A percentile compares a stretch with the other conserved stretches of the same genome.
Conservation (phyloP, 1,140 invertebrate genomes). For the honey bee (Apis mellifera) region DNA sequence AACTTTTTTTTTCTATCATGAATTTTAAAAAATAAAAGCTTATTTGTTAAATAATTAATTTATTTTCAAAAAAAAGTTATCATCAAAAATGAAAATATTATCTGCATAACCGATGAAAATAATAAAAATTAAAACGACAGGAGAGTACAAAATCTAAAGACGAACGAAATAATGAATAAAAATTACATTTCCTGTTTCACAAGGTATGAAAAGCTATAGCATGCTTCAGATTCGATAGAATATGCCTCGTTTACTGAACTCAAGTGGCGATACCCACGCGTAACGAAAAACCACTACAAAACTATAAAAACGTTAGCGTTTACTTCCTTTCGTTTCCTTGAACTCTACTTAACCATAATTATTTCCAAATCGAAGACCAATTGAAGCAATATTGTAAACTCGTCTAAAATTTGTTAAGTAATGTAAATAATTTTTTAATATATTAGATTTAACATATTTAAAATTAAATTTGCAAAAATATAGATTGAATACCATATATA, state of each 20-base stretch:
- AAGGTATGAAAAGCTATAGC: not conserved
- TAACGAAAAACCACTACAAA: not conserved
- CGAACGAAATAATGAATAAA: not conserved
- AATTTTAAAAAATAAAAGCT: too few relatives aligned
- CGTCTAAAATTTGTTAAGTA: not conserved
- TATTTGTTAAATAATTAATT: too few relatives aligned
- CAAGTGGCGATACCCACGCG: slow-evolving; percentile 34
- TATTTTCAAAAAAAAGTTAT: too few relatives aligned
- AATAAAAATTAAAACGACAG: not conserved
- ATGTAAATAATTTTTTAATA: not conserved
- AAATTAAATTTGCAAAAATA: not conserved
- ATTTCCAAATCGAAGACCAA: too few relatives aligned
- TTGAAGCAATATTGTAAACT: too few relatives aligned
- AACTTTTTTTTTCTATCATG: too few relatives aligned
- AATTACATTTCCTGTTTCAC: slow-evolving; percentile 35
- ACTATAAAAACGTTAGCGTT: too few relatives aligned
- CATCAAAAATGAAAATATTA: not conserved
- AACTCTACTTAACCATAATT: too few relatives aligned
- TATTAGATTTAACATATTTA: too few relatives aligned
- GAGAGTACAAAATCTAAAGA: not conserved
- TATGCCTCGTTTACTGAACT: slow-evolving; percentile 49
- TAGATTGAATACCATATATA: slow-evolving; percentile 59
- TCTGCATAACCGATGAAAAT: not conserved
- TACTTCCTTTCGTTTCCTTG: too few relatives aligned
- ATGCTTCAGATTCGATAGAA: slow-evolving; percentile 30